phyloP scores from a whole-genome alignment of 1,140 invertebrate species.

The Sinella curviseta region DNA sequence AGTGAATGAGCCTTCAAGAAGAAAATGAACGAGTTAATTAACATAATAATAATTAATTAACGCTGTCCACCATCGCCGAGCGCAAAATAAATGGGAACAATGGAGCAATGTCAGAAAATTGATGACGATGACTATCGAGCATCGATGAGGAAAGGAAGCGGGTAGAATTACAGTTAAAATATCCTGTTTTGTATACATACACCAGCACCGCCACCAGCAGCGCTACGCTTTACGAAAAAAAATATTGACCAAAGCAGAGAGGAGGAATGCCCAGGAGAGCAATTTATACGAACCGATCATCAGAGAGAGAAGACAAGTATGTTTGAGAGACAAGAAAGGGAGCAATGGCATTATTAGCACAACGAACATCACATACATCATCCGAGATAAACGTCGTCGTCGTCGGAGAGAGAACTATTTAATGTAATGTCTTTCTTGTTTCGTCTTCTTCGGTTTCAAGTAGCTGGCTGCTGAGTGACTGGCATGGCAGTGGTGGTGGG shows the following conservation, averaged over 20 bases:
- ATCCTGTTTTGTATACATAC: not conserved
- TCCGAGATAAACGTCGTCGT: not conserved
- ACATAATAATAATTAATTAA: conserved; percentile 14
- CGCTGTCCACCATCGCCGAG: not conserved
- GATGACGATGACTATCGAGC: not conserved
- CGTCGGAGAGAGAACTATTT: not conserved
- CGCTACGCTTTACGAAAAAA: not conserved
- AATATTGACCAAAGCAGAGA: not conserved
- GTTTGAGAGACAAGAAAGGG: not conserved
- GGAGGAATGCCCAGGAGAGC: not conserved
- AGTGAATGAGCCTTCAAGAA: not conserved
- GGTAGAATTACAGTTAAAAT: not conserved
- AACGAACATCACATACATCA: not conserved
- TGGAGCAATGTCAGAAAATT: not conserved
- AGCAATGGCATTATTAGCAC: conserved; percentile 4
- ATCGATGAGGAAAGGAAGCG: not conserved
- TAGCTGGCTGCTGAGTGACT: not conserved
- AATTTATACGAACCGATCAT: not conserved
- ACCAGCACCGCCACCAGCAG: not conserved
- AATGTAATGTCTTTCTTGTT: not conserved
- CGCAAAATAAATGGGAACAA: not conserved
- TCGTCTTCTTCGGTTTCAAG: not conserved
- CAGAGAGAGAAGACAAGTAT: not conserved
- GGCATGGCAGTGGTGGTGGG: not conserved
- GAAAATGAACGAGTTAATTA: conserved; percentile 13